Conservation (phyloP, 1,140 invertebrate genomes). For the Zaprionus lachaisei region DNA sequence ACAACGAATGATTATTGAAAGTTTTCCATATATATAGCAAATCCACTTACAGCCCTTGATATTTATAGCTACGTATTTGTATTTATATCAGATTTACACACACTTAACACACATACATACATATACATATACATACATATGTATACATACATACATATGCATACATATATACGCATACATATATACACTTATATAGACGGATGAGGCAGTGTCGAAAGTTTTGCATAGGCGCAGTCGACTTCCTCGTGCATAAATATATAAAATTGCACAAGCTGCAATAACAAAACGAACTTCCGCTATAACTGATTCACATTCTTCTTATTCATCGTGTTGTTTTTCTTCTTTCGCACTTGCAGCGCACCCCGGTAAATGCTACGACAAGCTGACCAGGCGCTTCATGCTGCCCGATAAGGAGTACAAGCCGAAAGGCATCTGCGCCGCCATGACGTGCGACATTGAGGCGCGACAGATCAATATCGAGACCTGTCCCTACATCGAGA, state of each 20-base stretch:
- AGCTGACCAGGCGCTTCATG: slow-evolving; percentile 77
- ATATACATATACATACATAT: no score
- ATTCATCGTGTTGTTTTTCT: slow-evolving; percentile 22
- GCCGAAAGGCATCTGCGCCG: slow-evolving; percentile 82
- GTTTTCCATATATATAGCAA: slow-evolving; percentile 2
- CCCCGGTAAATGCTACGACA: slow-evolving; percentile 82
- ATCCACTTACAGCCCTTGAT: slow-evolving; percentile 17
- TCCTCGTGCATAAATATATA: slow-evolving; percentile 63
- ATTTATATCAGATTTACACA: slow-evolving; percentile 4
- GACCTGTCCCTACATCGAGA: slow-evolving; percentile 80
- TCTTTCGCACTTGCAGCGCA: slow-evolving; percentile 56
- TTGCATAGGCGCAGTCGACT: slow-evolving; percentile 27
- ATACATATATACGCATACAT: no score
- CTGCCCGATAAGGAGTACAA: slow-evolving; percentile 82
- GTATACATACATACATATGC: background rate
- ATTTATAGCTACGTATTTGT: slow-evolving; percentile 10
- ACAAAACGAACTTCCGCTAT: slow-evolving; percentile 77
- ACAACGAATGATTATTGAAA: slow-evolving; percentile 23
- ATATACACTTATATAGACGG: background rate
- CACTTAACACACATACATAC: no score
- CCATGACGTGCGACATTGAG: slow-evolving; percentile 81
- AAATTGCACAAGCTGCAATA: slow-evolving; percentile 47
- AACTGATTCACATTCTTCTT: slow-evolving; percentile 43
- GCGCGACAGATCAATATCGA: slow-evolving; percentile 79
- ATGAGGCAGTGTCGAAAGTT: slow-evolving; percentile 12